Base-by-base conservation (phyloP, 2,888 invertebrate species). In the Quadriops clusia region DNA sequence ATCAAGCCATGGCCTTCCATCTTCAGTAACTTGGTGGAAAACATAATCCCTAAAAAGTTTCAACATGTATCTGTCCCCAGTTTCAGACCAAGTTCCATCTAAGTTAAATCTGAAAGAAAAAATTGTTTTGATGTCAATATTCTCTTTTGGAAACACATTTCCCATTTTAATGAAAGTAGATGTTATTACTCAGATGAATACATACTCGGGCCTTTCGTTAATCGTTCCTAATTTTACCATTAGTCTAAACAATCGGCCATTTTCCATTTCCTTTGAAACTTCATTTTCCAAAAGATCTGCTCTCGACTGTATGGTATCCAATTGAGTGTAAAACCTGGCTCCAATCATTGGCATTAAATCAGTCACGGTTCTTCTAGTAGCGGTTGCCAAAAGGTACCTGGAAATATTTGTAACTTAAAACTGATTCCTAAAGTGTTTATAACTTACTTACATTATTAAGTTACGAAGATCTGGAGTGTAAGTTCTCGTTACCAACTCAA, bases 261-360 rank as follows among this genome's bases (percentile, higher is more conserved):
- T 95, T 62, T 97, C 94, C 51, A 94, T 74, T 62, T 97, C 97
- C 60, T 83, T 83, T 8, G 86, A 73, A 37, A 97, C 65, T 58
- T 94, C 93, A 41, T 83, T 82, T 51, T 97, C 93, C 44, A 93
- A 69, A 25, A 80, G 74, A 58, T 97, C 97, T 25, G 82, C 79
- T 43, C 89, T 77, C 33, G 84, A 70, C 58, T 91, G 85, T 34
- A 87, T 70, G 4, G 84, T 80, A 61, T 97, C 95, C 55, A 95
- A 68, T 65, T 97, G 94, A 1, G 85, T 86, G 61, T 94, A 97
- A 65, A 95, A 97, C 34, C 95, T 71, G 23, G 94, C 94, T 23
- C 87, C 97, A 47, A 98, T 95, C 93, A 97, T 94, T 15, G 97
- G 95, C 97, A 97, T 97, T 49, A 97, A 74, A 65, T 97, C 95